Evolutionary conservation across 2,888 invertebrate genomes (phyloP).

Genomic region (Timema podura): DNA sequence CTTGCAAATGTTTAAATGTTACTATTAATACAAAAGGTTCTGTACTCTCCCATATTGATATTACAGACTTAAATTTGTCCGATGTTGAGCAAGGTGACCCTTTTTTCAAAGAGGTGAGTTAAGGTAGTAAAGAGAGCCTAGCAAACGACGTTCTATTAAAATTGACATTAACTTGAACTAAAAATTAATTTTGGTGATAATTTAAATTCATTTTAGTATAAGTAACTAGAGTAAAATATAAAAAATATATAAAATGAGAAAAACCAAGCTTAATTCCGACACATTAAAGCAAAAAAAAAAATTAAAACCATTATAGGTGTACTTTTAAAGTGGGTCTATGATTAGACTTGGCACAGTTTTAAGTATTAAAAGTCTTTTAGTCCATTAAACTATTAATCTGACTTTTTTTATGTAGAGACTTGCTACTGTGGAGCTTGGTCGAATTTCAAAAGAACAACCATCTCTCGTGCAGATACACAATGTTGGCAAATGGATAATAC

Average conservation of each 20-base stretch:
- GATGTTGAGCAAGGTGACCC: conserved; percentile 57
- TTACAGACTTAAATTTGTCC: conserved; percentile 54
- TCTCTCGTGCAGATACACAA: conserved; percentile 53
- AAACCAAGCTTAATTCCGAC: too few relatives aligned
- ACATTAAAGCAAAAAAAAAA: too few relatives aligned
- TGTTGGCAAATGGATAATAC: conserved; percentile 58
- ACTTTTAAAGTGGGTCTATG: too few relatives aligned
- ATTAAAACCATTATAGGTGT: too few relatives aligned
- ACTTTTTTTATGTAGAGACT: conserved; percentile 50
- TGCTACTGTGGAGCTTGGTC: conserved; percentile 49
- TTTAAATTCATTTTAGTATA: too few relatives aligned
- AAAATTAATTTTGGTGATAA: too few relatives aligned
- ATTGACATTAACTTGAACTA: too few relatives aligned
- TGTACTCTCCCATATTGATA: conserved; percentile 53
- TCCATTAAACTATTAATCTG: neutral
- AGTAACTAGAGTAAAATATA: too few relatives aligned
- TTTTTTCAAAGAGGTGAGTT: conserved; percentile 64
- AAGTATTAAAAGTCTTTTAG: neutral
- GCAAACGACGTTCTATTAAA: too few relatives aligned
- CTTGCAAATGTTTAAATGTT: conserved; percentile 76
- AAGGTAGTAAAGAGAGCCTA: too few relatives aligned
- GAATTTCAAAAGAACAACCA: conserved; percentile 55
- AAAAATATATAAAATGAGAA: too few relatives aligned
- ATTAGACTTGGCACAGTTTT: too few relatives aligned
- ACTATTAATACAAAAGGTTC: conserved; percentile 58